Base-by-base conservation (phyloP, 1,140 invertebrate species). In the Streblospio benedicti region DNA sequence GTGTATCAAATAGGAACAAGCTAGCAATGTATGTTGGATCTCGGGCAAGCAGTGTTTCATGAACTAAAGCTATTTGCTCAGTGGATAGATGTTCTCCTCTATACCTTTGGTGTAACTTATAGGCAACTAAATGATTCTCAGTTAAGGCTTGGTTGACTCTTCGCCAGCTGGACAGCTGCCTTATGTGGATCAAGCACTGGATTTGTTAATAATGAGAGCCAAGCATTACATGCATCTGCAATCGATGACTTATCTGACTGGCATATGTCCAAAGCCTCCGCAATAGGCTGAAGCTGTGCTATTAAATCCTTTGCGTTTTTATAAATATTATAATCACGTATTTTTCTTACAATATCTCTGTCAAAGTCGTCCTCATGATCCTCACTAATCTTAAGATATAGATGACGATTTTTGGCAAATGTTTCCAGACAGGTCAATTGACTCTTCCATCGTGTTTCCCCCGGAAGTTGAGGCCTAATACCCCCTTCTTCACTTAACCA, bases 141-240 rank as follows among this genome's bases (percentile, higher is more conserved):
- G n/a, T n/a, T n/a, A n/a, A n/a, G n/a, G n/a, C n/a, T n/a, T n/a
- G n/a, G n/a, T n/a, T n/a, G n/a, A n/a, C n/a, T n/a, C n/a, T n/a
- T n/a, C n/a, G n/a, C n/a, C n/a, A n/a, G n/a, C n/a, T n/a, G n/a
- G n/a, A n/a, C n/a, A n/a, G n/a, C n/a, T 31, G 33, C 50, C 18
- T 52, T 30, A 31, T 52, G 50, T 52, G 23, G 27, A 20, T 52
- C 2, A 31, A 52, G 50, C 28, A 25, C 28, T 52, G 28, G 27
- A 30, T 31, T 28, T 31, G 20, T 4, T 6, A 52, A 31, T 6
- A 52, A n/a, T 52, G 27, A 4, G 20, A 52, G 20, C 50, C 50
- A 52, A 30, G 50, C 50, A 31, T 52, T 31, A 52, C 50, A 52
- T 31, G 50, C 30, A 31, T 52, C 25, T 12, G 50, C 50, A 52